phyloP scores from a whole-genome alignment of 2,113 vertebrate genomes.

The Acrocephalus arundinaceus region DNA sequence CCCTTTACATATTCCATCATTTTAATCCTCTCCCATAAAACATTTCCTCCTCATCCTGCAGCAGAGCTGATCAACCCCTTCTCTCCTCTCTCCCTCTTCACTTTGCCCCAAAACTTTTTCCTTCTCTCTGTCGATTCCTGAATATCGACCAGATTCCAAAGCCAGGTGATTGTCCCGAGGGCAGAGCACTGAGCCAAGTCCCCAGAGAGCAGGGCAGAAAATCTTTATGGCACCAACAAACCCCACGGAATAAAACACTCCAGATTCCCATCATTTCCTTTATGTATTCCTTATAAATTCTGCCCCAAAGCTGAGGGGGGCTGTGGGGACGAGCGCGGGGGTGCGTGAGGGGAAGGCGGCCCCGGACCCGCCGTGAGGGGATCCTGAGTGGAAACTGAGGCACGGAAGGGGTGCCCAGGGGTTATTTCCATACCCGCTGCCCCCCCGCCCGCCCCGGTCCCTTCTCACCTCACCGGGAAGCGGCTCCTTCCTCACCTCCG shows the following conservation, averaged over 20 bases:
- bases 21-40: background rate
- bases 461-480: background rate
- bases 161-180: background rate
- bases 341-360: too few species aligned
- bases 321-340: too few species aligned
- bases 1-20: accelerated
- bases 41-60: accelerated
- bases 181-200: background rate
- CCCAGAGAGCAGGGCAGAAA: background rate
- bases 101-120: accelerated
- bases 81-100: too few species aligned
- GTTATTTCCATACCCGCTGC: accelerated
- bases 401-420: accelerated
- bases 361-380: background rate
- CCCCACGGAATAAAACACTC: accelerated
- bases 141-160: background rate
- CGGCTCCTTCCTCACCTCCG: background rate
- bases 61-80: background rate
- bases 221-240: accelerated
- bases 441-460: background rate
- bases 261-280: background rate
- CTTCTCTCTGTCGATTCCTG: accelerated
- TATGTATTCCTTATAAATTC: accelerated
- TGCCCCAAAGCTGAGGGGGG: accelerated
- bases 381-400: background rate